A percentile compares a stretch with the other conserved stretches of the same genome.
These are phyloP conservation scores for Macrobrachium nipponense DNA, from an alignment of 1,140 invertebrate genomes.

Conservation along the genomic window DNA sequence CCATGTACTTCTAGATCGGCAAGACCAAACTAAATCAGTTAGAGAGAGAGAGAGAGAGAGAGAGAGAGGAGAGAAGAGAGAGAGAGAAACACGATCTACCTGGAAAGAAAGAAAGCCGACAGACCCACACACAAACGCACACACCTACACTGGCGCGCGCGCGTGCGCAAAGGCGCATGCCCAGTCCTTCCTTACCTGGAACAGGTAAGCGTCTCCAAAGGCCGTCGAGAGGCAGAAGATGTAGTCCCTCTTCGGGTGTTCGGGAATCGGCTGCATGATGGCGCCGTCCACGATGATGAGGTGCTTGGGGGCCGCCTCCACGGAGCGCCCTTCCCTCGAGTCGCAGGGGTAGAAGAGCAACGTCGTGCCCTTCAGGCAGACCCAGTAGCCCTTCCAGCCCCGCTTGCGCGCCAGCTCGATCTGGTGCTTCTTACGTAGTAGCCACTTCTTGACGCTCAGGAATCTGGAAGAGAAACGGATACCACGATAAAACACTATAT, in stretches of 20 bases:
- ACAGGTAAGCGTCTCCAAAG: constrained; percentile 97
- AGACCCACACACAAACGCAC: neutral
- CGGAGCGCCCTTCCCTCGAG: constrained; percentile 86
- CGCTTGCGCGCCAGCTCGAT: constrained; percentile 94
- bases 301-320: constrained; percentile 93
- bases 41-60: neutral
- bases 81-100: neutral
- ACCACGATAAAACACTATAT: too few relatives aligned
- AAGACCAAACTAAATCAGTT: neutral
- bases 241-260: constrained; percentile 97
- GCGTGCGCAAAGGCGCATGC: neutral
- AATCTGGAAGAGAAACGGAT: constrained; percentile 76
- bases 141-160: too few relatives aligned
- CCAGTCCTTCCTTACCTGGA: constrained; percentile 79
- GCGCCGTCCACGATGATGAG: constrained; percentile 97
- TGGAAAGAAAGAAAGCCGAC: neutral
- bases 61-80: neutral
- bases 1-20: neutral
- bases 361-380: constrained; percentile 96
- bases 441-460: constrained; percentile 98
- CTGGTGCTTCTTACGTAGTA: constrained; percentile 95
- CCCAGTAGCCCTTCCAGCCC: constrained; percentile 99
- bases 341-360: constrained; percentile 97
- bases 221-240: constrained; percentile 98
- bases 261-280: constrained; percentile 97